Percentiles rank a stretch among this genome's conserved stretches.
phyloP scores from a whole-genome alignment of 1,140 invertebrate genomes.

The Diorhabda carinulata region DNA sequence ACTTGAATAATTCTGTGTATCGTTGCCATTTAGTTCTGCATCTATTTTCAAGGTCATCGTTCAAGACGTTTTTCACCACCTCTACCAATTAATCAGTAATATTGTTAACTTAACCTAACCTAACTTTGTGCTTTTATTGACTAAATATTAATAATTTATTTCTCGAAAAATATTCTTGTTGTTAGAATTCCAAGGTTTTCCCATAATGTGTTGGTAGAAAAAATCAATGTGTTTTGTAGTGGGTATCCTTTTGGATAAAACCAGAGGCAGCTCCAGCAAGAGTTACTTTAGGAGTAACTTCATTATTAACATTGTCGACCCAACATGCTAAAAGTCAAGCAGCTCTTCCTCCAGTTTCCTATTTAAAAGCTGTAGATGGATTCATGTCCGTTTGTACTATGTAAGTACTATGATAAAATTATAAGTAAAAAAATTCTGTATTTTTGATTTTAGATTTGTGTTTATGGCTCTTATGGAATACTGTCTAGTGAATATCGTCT shows the following conservation, averaged over 20 bases:
- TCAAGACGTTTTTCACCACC: no score
- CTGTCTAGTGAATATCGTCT: slow-evolving; percentile 84
- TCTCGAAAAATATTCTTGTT: no score
- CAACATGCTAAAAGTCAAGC: slow-evolving; percentile 89
- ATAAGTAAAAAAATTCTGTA: background rate
- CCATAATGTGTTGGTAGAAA: no score
- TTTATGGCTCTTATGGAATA: slow-evolving; percentile 94
- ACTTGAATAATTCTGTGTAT: no score
- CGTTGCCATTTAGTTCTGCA: no score
- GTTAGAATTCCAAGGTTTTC: no score
- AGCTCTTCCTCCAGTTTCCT: slow-evolving; percentile 82
- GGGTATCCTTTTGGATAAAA: slow-evolving; percentile 93
- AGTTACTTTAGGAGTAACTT: slow-evolving; percentile 87
- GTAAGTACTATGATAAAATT: slow-evolving; percentile 50
- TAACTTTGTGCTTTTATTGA: no score
- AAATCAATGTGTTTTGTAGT: slow-evolving; percentile 50
- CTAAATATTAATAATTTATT: no score
- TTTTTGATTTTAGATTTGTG: slow-evolving; percentile 62
- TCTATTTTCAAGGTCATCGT: no score
- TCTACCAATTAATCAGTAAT: no score
- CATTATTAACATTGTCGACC: slow-evolving; percentile 82
- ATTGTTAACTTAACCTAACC: no score
- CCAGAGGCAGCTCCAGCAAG: slow-evolving; percentile 82
- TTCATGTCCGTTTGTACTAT: slow-evolving; percentile 90
- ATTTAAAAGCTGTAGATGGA: slow-evolving; percentile 84